A percentile compares a stretch with the other conserved stretches of the same genome.
phyloP scores from a whole-genome alignment of 2,888 invertebrate species.

The Cataglyphis albicans region DNA sequence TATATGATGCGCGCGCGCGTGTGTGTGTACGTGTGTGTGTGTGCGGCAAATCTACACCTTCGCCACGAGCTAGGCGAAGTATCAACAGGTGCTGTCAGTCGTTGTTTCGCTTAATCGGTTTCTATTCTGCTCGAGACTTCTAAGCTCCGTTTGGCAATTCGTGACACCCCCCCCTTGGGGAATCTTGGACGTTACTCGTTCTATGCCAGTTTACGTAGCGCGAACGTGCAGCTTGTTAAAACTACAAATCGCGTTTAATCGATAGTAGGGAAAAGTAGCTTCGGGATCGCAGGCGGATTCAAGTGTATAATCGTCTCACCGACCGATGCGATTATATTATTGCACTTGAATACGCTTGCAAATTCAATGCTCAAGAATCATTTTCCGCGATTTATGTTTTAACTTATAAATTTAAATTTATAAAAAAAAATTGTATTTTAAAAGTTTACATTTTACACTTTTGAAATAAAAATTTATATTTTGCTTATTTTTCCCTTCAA shows the following conservation, averaged over 20 bases:
- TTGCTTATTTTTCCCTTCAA: neutral
- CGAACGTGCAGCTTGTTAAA: constrained; percentile 31
- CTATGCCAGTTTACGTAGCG: constrained; percentile 20
- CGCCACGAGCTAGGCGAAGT: constrained; percentile 67
- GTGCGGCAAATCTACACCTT: constrained; percentile 32
- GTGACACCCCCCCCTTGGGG: constrained; percentile 53
- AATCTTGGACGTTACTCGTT: constrained; percentile 41
- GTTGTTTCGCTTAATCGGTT: constrained; percentile 82
- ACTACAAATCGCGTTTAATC: constrained; percentile 39
- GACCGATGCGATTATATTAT: too few relatives aligned
- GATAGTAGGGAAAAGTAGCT: constrained; percentile 12
- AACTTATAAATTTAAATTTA: neutral
- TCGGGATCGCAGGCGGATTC: neutral
- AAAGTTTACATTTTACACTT: neutral
- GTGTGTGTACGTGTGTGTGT: too few relatives aligned
- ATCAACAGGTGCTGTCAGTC: constrained; percentile 82
- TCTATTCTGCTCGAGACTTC: constrained; percentile 76
- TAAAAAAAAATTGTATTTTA: neutral
- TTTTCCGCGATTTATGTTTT: neutral
- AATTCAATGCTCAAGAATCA: neutral
- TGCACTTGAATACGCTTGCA: too few relatives aligned
- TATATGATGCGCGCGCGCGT: neutral
- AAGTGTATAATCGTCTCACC: neutral
- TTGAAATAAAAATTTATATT: neutral
- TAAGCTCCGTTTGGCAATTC: constrained; percentile 72